Evolutionary conservation across 2,888 invertebrate species (phyloP).

Genomic region (Cynaeus angustus): DNA sequence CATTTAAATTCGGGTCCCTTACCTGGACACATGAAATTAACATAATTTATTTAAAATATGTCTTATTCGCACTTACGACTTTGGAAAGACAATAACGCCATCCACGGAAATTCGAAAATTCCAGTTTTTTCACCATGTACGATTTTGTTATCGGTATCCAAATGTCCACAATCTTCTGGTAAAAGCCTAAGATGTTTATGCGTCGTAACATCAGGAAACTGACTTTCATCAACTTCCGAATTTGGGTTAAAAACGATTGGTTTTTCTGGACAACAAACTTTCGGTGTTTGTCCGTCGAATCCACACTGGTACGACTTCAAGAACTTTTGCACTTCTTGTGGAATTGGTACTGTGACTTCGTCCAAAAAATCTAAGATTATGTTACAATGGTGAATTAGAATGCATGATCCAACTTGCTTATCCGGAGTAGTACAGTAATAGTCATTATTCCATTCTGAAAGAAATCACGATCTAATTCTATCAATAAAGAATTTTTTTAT

Average conservation of each 20-base stretch:
- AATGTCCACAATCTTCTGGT: slow-evolving; percentile 74
- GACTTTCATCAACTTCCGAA: not conserved
- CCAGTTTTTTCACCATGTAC: slow-evolving; percentile 77
- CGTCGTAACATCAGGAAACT: slow-evolving; percentile 66
- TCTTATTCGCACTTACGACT: slow-evolving; percentile 55
- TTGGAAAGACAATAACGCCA: slow-evolving; percentile 80
- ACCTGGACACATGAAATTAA: slow-evolving; percentile 55
- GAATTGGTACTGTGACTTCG: not conserved
- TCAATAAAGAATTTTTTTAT: not conserved
- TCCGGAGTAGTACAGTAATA: not conserved
- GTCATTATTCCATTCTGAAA: not conserved
- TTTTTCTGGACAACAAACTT: slow-evolving; percentile 50
- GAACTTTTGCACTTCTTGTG: not conserved
- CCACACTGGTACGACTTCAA: slow-evolving; percentile 66
- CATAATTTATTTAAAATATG: not conserved
- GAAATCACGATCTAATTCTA: not conserved
- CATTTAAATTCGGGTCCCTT: slow-evolving; percentile 67
- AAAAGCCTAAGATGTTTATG: slow-evolving; percentile 68
- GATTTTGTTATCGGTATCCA: slow-evolving; percentile 73
- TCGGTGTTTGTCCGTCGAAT: slow-evolving; percentile 66
- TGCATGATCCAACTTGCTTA: not conserved
- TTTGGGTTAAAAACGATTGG: slow-evolving; percentile 24
- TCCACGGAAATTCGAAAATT: slow-evolving; percentile 83
- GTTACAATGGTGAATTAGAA: not conserved
- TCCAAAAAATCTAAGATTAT: not conserved